Conservation (phyloP, 2,797 vertebrate genomes). For the Coluber constrictor region DNA sequence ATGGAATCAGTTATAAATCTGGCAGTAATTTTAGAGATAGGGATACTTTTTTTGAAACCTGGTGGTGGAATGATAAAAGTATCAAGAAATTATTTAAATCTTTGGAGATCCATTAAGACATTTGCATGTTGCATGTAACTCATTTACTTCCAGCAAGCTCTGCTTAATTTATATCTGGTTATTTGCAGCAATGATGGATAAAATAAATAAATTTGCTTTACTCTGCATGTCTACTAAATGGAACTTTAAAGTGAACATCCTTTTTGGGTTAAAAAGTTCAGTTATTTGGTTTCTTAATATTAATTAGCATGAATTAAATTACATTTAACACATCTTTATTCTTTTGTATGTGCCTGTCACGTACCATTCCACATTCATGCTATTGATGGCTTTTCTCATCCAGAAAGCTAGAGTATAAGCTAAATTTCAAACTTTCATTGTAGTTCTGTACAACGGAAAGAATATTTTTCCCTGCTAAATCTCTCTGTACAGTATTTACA, state of each 20-base stretch:
- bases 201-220: conserved; percentile 52
- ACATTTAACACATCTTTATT: conserved; percentile 24
- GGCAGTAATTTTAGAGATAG: conserved; percentile 70
- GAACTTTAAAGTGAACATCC: conserved; percentile 54
- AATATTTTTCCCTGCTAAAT: conserved; percentile 60
- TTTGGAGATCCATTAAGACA: conserved; percentile 41
- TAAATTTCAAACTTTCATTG: conserved; percentile 50
- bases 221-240: conserved; percentile 53
- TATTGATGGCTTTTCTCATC: conserved; percentile 26
- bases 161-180: conserved; percentile 33
- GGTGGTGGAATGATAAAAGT: conserved; percentile 70
- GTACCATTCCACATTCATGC: conserved; percentile 32
- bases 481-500: conserved; percentile 77
- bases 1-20: conserved; percentile 70
- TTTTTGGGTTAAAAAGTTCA: conserved; percentile 55
- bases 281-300: conserved; percentile 40
- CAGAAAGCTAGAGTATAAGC: conserved; percentile 48
- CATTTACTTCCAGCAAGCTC: conserved; percentile 33
- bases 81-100: conserved; percentile 46
- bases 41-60: conserved; percentile 45
- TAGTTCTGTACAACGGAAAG: conserved; percentile 68
- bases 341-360: conserved; percentile 30
- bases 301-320: conserved; percentile 47
- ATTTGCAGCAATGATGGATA: conserved; percentile 37
- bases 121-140: conserved; percentile 40